Evolutionary conservation across 2,888 invertebrate genomes (phyloP), one percentile per base, ranked within the genome.

Genomic region (Drosophila basisetae): DNA sequence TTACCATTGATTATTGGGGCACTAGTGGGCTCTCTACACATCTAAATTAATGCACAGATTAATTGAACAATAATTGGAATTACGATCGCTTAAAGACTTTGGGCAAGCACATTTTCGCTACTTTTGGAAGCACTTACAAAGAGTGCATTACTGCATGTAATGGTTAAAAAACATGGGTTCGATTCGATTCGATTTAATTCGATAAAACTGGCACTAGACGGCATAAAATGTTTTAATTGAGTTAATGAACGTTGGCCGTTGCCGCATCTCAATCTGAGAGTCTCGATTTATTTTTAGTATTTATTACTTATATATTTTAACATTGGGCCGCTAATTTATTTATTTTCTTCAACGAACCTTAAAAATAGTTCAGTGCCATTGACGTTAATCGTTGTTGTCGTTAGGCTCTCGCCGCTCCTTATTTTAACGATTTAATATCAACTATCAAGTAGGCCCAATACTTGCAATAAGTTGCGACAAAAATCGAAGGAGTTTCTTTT

Each of bases 191-290:
- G 49, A 41, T 60, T 66, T 2, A 4, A 39, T n/a, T 9, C 41
- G 60, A 33, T 28, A 22, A 22, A 22, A 61, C 70, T 78, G 82
- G 65, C 82, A 84, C 25, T 25, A 49, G 62, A 60, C 82, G 47
- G 22, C 80, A 70, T 72, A 84, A 82, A 84, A 80, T 73, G 72
- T 61, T 82, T 87, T 84, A 86, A 84, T 84, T 84, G 60, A 87
- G 83, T 83, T 84, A 83, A 87, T 82, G 62, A 87, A 87, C 68
- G 37, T 39, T 55, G 63, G 47, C 50, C 53, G 47, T 62, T 67
- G 68, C 39, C 73, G n/a, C 56, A 68, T 37, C 22, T 31, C 60
- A 5, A 47, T 6, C 22, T 49, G 37, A 16, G 37, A 41, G 54
- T 22, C 52, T 69, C n/a, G 65, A 74, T 73, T 71, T 87, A 87